Conservation (phyloP, 1,140 invertebrate genomes). For the Carposina sasakii region DNA sequence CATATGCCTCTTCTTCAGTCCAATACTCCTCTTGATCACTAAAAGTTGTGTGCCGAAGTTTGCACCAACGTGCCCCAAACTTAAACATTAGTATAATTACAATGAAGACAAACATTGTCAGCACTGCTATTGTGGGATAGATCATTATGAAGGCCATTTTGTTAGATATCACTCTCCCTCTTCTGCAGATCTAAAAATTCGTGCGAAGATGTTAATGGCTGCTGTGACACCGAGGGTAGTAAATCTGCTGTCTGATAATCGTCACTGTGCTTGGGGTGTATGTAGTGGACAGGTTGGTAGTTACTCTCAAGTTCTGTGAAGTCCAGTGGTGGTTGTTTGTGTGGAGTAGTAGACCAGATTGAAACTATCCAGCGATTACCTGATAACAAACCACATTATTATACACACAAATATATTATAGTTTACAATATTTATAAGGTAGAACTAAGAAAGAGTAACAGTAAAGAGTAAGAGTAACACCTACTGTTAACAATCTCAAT, state of each 20-base stretch:
- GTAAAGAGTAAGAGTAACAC: no score
- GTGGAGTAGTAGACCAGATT: constrained; percentile 86
- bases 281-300: constrained; percentile 38
- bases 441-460: no score
- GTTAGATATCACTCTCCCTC: constrained; percentile 87
- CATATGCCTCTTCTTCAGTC: constrained; percentile 55
- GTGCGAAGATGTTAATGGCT: constrained; percentile 61
- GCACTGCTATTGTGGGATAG: constrained; percentile 80
- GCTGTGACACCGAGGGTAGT: constrained; percentile 46
- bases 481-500: no score
- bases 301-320: constrained; percentile 80
- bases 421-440: no score
- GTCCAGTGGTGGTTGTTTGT: constrained; percentile 87
- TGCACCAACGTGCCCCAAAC: constrained; percentile 79
- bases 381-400: constrained; percentile 43
- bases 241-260: constrained; percentile 46
- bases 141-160: constrained; percentile 81
- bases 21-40: constrained; percentile 49
- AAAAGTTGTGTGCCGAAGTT: constrained; percentile 77
- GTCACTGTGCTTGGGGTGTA: constrained; percentile 40
- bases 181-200: constrained; percentile 85
- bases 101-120: constrained; percentile 81
- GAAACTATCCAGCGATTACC: constrained; percentile 88
- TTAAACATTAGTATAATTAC: constrained; percentile 84
- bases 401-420: background rate